phyloP scores from a whole-genome alignment of 2,797 vertebrate genomes.

The Enteromius viviparus region DNA sequence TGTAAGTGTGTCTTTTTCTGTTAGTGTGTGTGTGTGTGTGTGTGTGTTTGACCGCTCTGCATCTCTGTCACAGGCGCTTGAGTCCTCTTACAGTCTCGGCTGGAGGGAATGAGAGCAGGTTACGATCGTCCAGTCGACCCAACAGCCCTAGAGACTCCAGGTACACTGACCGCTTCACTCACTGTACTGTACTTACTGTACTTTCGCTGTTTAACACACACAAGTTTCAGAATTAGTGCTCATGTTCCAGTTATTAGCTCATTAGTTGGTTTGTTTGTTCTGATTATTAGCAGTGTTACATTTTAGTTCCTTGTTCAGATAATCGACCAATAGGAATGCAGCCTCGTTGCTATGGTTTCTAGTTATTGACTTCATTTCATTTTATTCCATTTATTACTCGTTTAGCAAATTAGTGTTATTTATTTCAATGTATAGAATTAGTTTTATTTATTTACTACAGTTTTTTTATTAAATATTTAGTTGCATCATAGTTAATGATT shows the following conservation, averaged over 20 bases:
- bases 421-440: too few species aligned
- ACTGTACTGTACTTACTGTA: too few species aligned
- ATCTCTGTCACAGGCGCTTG: slow-evolving; percentile 17
- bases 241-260: neutral
- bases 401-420: too few species aligned
- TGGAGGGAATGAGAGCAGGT: slow-evolving; percentile 70
- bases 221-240: neutral
- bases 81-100: slow-evolving; percentile 74
- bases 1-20: too few species aligned
- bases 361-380: too few species aligned
- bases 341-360: neutral
- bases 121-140: slow-evolving; percentile 76
- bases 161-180: slow-evolving; percentile 62
- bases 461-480: neutral
- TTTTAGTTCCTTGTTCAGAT: neutral
- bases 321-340: neutral
- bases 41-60: neutral
- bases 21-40: neutral
- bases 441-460: too few species aligned
- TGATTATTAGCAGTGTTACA: neutral
- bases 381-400: too few species aligned
- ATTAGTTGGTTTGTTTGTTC: neutral
- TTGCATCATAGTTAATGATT: neutral
- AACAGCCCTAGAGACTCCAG: slow-evolving; percentile 80
- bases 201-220: too few species aligned